Base-by-base conservation (phyloP, 2,888 invertebrate genomes). In the Leptinotarsa haldemani region DNA sequence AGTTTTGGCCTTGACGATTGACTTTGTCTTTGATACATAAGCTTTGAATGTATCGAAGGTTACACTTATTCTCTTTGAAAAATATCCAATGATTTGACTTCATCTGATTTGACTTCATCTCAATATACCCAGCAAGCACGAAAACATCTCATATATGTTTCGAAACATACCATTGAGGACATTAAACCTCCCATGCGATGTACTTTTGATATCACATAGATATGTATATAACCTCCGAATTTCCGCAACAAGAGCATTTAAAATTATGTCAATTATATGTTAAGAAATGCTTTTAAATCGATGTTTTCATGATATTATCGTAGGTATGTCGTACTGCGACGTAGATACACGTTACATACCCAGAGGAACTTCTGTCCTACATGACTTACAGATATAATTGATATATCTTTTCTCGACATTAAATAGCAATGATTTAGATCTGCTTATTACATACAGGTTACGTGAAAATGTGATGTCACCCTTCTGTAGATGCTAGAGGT, bases 181-280 rank as follows among this genome's bases (percentile, higher is more conserved):
- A 64, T 64, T 64, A 4, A 25, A 64, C 65, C 65, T 65, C 50
- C 65, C 47, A 48, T 65, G 65, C 50, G 50, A 65, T 65, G 65
- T 65, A 65, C 65, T 47, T 65, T 65, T 65, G 5, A 65, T 65
- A 65, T 48, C 16, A 65, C 13, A 65, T 65, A 47, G 65, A 65
- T 50, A 65, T 65, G 65, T 65, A 4, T 65, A 16, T 18, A 65
- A 65, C 65, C 48, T 65, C 50, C 48, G 22, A 65, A 65, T 65
- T 65, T 65, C 65, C 65, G 48, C 65, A 65, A 65, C 65, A 65
- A 18, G 15, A 4, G 47, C 65, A 48, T 65, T 20, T 20, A 15
- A 65, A 22, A 46, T 22, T 65, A 65, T 65, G 20, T 48, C 47
- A 48, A 20, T 65, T 20, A 65, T 48, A 65, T 65, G 65, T 65